Evolutionary conservation across 2,888 invertebrate species (phyloP), one percentile per base, ranked within the genome.

Genomic region (Heliconius charithonia): DNA sequence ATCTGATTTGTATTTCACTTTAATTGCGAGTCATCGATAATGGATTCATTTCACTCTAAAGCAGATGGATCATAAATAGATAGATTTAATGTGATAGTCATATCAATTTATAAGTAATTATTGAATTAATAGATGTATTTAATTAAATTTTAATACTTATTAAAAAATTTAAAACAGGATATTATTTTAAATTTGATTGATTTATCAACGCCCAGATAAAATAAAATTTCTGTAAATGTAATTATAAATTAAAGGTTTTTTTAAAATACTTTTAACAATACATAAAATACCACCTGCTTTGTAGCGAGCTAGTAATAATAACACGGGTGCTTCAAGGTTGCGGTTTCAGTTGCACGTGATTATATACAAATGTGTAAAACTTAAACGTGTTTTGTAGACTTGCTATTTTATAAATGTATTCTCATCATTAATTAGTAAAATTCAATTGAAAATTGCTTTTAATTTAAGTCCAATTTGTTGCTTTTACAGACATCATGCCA

Each of bases 241-340:
- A 63, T 16, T 27, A 27, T 12, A 4, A 13, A 27, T 63, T 62
- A 2, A 32, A 19, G 13, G 6, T 41, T 13, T 66, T 10, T 37
- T 37, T 66, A 25, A 12, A n/a, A 69, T 69, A 16, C 19, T 25
- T 69, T 67, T 67, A 67, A 69, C 13, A 63, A 45, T 25, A 41
- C 25, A 25, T 69, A 45, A 16, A 41, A 45, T n/a, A n/a, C 25
- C n/a, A 69, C n/a, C 13, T 25, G 25, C 69, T 25, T 69, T 25
- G 25, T 69, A 69, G 69, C 41, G 13, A 69, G 41, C 41, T 45
- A 19, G 41, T 45, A 69, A 69, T 45, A 69, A 65, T 41, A 63
- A 27, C 22, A 65, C 63, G 63, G 63, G 19, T 41, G 74, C 6
- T 76, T 80, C 80, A 76, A 80, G 79, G 80, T 65, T 71, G 72